Evolutionary conservation across 2,888 invertebrate species (phyloP).

Genomic region (Molorchus minor): DNA sequence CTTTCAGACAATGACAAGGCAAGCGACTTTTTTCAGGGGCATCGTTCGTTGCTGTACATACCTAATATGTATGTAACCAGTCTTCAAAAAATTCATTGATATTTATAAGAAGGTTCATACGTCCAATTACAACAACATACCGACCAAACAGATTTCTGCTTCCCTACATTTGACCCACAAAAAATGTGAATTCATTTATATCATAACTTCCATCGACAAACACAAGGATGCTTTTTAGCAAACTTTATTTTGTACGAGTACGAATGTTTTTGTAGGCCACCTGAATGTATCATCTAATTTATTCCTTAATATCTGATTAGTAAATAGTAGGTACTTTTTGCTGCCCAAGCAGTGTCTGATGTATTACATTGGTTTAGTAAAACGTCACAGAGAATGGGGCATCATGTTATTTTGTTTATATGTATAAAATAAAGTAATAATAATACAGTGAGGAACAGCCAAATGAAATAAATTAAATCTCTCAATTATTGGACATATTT

Average conservation of each 20-base stretch:
- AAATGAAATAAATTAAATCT: no score
- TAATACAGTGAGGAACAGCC: no score
- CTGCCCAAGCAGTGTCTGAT: no score
- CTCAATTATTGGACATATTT: no score
- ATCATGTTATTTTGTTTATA: no score
- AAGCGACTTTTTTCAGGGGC: background rate
- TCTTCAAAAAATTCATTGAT: conserved; percentile 32
- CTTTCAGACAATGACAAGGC: no score
- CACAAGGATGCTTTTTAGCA: background rate
- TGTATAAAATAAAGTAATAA: no score
- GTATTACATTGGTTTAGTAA: no score
- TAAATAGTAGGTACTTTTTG: background rate
- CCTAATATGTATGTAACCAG: background rate
- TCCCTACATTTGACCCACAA: background rate
- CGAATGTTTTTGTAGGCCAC: background rate
- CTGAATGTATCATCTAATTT: background rate
- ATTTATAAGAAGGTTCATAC: conserved; percentile 31
- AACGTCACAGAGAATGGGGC: no score
- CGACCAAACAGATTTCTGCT: conserved; percentile 25
- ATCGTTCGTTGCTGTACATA: background rate
- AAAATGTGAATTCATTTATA: background rate
- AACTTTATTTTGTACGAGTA: background rate
- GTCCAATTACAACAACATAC: conserved; percentile 35
- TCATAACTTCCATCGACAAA: background rate
- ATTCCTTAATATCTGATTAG: background rate